Conservation (phyloP, 53 echinoderm and acorn worm genomes). For the Arbacia lixula region DNA sequence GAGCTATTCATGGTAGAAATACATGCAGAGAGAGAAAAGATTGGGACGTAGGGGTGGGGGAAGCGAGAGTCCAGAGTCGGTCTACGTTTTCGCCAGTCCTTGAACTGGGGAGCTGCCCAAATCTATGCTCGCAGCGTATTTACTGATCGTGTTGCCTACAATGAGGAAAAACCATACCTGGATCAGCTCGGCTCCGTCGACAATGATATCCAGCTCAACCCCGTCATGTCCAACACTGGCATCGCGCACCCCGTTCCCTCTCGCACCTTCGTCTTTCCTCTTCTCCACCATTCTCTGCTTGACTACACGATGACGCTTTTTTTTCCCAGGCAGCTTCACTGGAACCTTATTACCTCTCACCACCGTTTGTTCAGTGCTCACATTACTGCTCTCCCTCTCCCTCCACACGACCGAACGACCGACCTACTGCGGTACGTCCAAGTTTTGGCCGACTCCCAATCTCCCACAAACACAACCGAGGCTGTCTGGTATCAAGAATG, state of each 20-base stretch:
- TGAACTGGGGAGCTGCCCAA: background rate
- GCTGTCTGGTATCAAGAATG: no score
- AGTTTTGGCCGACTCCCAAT: no score
- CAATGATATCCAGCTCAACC: background rate
- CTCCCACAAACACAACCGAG: no score
- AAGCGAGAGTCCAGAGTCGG: background rate
- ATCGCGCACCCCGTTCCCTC: background rate
- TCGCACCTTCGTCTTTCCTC: background rate
- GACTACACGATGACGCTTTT: no score
- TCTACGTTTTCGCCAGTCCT: no score
- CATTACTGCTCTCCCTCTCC: background rate
- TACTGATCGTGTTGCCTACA: slow-evolving; percentile 18
- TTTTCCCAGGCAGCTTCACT: no score
- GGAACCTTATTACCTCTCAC: no score
- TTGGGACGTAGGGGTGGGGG: background rate
- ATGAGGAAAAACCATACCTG: slow-evolving; percentile 11
- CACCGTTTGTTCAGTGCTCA: no score
- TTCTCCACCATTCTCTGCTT: background rate
- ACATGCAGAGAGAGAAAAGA: background rate
- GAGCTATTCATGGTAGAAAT: no score
- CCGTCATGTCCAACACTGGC: background rate
- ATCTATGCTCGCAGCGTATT: background rate
- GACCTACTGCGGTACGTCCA: no score
- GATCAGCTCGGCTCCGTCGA: background rate
- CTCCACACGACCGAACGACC: no score